Conservation (phyloP, 1,140 invertebrate genomes). For the Ceratina calcarata region DNA sequence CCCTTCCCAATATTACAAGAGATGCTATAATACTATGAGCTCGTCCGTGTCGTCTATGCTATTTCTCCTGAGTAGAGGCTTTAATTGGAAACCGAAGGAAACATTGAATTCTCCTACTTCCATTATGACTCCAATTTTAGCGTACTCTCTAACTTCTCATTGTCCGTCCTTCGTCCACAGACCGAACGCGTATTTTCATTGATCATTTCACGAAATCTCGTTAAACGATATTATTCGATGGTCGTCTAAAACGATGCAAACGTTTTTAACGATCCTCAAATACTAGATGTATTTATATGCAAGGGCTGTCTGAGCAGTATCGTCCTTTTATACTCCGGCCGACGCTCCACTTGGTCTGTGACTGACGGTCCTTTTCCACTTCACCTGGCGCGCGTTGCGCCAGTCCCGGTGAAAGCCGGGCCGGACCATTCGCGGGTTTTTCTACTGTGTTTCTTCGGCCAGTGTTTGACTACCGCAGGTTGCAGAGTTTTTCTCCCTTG, state of each 20-base stretch:
- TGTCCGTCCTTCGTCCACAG: no score
- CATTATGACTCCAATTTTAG: not conserved
- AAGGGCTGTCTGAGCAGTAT: not conserved
- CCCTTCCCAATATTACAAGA: not conserved
- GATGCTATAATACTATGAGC: not conserved
- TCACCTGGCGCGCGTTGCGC: not conserved
- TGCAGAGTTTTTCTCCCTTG: no score
- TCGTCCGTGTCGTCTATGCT: not conserved
- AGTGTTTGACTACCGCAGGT: not conserved
- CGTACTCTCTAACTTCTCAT: no score
- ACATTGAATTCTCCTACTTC: not conserved
- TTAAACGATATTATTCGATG: no score
- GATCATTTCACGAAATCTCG: no score
- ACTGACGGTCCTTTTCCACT: not conserved
- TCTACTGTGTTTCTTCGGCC: not conserved
- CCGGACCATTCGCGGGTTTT: not conserved
- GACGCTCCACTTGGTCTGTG: not conserved
- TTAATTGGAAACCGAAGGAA: constrained; percentile 11
- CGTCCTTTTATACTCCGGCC: not conserved
- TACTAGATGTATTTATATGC: not conserved
- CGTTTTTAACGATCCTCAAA: no score
- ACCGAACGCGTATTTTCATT: no score
- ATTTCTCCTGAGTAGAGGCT: not conserved
- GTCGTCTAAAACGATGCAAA: no score
- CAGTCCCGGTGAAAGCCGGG: not conserved